phyloP scores from a whole-genome alignment of 2,113 vertebrate species.

The Hydropotes inermis region DNA sequence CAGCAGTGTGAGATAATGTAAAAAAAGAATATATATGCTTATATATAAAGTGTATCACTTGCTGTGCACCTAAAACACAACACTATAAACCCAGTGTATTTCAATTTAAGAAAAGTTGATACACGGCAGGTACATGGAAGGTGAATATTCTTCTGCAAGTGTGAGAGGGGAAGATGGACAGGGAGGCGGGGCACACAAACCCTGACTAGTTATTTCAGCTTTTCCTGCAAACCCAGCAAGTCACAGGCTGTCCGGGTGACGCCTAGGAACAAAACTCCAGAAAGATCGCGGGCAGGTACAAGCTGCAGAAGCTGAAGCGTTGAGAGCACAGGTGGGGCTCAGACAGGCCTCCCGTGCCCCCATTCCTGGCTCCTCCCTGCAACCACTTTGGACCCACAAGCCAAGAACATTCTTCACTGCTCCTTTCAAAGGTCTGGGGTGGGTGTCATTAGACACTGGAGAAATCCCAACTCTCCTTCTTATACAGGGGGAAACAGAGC shows the following conservation, averaged over 20 bases:
- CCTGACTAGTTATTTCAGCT: background rate
- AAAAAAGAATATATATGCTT: background rate
- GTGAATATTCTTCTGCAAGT: background rate
- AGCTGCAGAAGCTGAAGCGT: rapidly evolving
- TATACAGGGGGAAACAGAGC: background rate
- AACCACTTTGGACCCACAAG: background rate
- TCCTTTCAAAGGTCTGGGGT: background rate
- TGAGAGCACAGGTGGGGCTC: background rate
- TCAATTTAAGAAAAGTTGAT: background rate
- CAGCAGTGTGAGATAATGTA: background rate
- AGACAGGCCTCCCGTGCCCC: too few species aligned
- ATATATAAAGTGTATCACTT: background rate
- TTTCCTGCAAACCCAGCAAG: background rate
- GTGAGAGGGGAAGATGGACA: background rate
- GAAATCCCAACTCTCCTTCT: background rate
- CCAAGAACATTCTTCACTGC: background rate
- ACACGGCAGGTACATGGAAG: background rate
- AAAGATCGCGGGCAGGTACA: rapidly evolving
- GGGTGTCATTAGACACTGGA: background rate
- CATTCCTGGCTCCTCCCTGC: background rate
- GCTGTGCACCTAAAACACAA: background rate
- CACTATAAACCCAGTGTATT: background rate
- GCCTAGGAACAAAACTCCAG: too few species aligned
- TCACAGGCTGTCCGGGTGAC: background rate
- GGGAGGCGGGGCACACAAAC: background rate